These are phyloP conservation scores for Hoplodrina blanda DNA, from an alignment of 2,888 invertebrate species.

Conservation along the genomic window DNA sequence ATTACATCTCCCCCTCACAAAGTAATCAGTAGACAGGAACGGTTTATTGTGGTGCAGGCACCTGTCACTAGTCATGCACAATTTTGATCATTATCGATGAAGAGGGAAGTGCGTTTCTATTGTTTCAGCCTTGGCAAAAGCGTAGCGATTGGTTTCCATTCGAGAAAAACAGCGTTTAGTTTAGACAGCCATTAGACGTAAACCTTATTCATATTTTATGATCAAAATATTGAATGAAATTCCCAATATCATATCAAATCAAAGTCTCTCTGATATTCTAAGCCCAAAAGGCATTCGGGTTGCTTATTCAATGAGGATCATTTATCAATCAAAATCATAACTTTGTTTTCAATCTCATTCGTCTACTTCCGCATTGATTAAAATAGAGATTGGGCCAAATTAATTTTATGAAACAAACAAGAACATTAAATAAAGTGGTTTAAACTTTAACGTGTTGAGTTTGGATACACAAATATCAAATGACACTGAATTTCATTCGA, in stretches of 20 bases:
- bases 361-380: slow-evolving; percentile 39
- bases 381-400: slow-evolving; percentile 32
- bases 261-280: background rate
- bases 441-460: slow-evolving; percentile 20
- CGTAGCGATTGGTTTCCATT: background rate
- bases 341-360: slow-evolving; percentile 50
- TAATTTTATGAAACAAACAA: slow-evolving; percentile 42
- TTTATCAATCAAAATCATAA: slow-evolving; percentile 53
- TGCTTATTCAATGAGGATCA: slow-evolving; percentile 19
- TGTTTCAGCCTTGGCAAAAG: slow-evolving; percentile 17
- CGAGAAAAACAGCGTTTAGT: background rate
- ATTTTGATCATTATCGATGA: slow-evolving; percentile 50
- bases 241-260: no score
- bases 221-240: slow-evolving; percentile 11
- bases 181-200: background rate
- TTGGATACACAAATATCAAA: slow-evolving; percentile 8
- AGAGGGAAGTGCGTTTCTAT: slow-evolving; percentile 32
- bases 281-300: slow-evolving; percentile 8
- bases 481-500: slow-evolving; percentile 23
- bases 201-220: background rate
- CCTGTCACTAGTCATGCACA: slow-evolving; percentile 55
- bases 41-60: slow-evolving; percentile 52
- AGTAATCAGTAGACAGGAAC: slow-evolving; percentile 56
- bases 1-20: slow-evolving; percentile 52
- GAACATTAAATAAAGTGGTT: slow-evolving; percentile 22